These are phyloP conservation scores for Tridacna crocea DNA, from an alignment of 2,888 invertebrate species.

Conservation along the genomic window DNA sequence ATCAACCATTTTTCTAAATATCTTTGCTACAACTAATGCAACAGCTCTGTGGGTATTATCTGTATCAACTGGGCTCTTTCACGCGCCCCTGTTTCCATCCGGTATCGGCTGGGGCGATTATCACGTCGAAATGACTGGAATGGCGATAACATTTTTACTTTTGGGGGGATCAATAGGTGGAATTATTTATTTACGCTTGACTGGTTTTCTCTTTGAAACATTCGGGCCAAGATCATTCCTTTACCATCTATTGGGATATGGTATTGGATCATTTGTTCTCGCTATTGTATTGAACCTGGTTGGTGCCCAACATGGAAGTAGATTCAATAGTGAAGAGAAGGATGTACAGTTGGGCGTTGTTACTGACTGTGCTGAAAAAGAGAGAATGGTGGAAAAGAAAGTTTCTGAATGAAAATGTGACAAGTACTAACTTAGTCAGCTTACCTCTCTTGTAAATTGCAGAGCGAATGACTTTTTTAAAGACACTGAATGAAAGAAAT, in stretches of 20 bases:
- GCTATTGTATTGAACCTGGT: conserved; percentile 55
- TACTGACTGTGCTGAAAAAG: background rate
- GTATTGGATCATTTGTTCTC: conserved; percentile 46
- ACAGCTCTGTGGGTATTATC: conserved; percentile 68
- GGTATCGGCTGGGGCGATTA: conserved; percentile 73
- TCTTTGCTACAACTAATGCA: conserved; percentile 59
- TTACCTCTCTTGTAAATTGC: no score
- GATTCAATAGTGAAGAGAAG: conserved; percentile 40
- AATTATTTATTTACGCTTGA: conserved; percentile 65
- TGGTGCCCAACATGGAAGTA: conserved; percentile 53
- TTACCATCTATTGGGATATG: conserved; percentile 65
- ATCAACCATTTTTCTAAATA: conserved; percentile 59
- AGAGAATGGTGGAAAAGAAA: no score
- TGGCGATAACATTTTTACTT: conserved; percentile 66
- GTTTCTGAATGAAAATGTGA: no score
- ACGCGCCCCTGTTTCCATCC: conserved; percentile 69
- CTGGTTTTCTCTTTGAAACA: conserved; percentile 69
- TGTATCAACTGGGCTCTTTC: conserved; percentile 64
- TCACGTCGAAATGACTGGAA: conserved; percentile 70
- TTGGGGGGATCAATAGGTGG: conserved; percentile 70
- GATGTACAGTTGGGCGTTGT: conserved; percentile 7
- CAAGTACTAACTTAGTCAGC: no score
- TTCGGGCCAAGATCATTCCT: conserved; percentile 65
- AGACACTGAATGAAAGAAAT: no score
- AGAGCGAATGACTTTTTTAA: no score